These are phyloP conservation scores for Achroia grisella DNA, from an alignment of 1,140 invertebrate genomes.

Conservation along the genomic window DNA sequence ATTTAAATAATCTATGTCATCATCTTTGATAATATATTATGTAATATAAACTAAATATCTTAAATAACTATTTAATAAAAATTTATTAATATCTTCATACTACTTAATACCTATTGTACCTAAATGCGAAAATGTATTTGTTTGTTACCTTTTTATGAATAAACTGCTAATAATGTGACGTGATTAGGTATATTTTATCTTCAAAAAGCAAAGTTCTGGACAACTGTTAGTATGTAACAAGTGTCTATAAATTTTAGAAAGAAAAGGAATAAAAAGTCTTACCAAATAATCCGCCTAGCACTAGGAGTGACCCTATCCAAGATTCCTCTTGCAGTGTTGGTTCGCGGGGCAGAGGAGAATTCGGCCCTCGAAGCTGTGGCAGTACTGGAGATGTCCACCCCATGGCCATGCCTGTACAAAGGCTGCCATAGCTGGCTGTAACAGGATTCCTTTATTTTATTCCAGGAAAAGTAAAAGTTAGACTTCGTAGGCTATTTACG, in stretches of 20 bases:
- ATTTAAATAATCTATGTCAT: no score
- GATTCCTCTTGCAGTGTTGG: slow-evolving; percentile 76
- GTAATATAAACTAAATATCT: no score
- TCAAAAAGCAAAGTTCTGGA: background rate
- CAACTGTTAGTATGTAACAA: background rate
- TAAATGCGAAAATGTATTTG: no score
- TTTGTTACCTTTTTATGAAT: no score
- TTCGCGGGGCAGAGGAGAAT: slow-evolving; percentile 70
- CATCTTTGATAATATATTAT: no score
- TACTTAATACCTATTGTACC: no score
- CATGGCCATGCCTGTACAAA: slow-evolving; percentile 79
- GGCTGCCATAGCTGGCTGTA: slow-evolving; percentile 80
- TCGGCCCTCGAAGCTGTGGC: slow-evolving; percentile 73
- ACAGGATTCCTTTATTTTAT: background rate
- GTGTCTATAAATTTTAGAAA: no score
- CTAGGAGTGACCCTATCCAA: slow-evolving; percentile 89
- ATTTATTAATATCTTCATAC: no score
- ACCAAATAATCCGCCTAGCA: slow-evolving; percentile 86
- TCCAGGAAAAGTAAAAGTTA: no score
- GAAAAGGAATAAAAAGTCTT: slow-evolving; percentile 24
- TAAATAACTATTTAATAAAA: no score
- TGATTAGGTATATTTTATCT: background rate
- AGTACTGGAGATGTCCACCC: slow-evolving; percentile 86
- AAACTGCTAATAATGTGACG: no score
- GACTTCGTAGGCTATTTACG: no score